phyloP scores from a whole-genome alignment of 2,797 vertebrate genomes.

The Macropodus opercularis region DNA sequence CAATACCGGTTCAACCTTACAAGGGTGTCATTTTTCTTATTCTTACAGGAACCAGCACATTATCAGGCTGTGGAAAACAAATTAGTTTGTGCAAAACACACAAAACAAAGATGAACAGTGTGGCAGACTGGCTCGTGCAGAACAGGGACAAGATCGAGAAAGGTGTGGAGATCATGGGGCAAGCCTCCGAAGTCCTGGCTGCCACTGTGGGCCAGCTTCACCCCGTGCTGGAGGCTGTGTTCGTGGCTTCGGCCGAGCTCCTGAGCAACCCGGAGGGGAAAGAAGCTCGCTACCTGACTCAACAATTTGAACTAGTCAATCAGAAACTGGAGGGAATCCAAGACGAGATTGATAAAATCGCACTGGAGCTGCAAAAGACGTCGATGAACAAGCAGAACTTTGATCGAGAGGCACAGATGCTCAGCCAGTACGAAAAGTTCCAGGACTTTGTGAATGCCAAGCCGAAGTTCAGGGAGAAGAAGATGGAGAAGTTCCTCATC shows the following conservation, averaged over 20 bases:
- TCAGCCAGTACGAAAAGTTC: conserved; percentile 86
- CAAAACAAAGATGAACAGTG: conserved; percentile 71
- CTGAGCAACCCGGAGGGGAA: conserved; percentile 81
- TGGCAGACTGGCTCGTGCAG: conserved; percentile 82
- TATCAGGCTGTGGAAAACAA: conserved; percentile 49
- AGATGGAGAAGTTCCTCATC: conserved; percentile 82
- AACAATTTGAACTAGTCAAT: conserved; percentile 81
- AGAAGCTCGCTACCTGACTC: conserved; percentile 79
- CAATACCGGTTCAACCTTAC: conserved; percentile 63
- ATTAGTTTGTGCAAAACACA: conserved; percentile 47
- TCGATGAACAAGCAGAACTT: conserved; percentile 85
- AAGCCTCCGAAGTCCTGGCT: conserved; percentile 82
- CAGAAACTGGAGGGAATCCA: conserved; percentile 79
- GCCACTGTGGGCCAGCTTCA: conserved; percentile 83
- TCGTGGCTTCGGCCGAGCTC: conserved; percentile 78
- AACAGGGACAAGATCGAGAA: conserved; percentile 85
- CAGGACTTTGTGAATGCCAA: conserved; percentile 83
- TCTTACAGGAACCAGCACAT: conserved; percentile 75
- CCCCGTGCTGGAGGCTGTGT: conserved; percentile 83
- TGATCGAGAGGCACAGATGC: conserved; percentile 80
- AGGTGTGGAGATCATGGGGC: conserved; percentile 84
- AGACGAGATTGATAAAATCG: conserved; percentile 75
- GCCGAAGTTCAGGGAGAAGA: conserved; percentile 80
- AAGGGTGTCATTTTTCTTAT: conserved; percentile 71
- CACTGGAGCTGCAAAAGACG: conserved; percentile 72